Base-by-base conservation (phyloP, 1,140 invertebrate genomes). In the Euwallacea fornicatus region DNA sequence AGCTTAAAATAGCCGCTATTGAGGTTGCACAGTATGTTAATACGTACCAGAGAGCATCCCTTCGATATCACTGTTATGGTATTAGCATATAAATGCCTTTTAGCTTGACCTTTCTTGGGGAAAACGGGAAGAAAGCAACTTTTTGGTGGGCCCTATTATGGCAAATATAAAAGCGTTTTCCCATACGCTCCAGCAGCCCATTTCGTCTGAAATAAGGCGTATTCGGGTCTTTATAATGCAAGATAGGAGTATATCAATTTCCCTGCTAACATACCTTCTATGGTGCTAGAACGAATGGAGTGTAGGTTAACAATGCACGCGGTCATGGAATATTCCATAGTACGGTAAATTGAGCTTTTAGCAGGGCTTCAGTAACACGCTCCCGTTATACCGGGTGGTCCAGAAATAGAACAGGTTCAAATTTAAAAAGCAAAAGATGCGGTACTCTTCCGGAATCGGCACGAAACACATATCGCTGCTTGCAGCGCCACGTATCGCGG, bases 161-260 rank as follows among this genome's bases (percentile, higher is more conserved):
- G 59, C 33, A 42, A 42, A 61, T 43, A 61, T 42, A 61, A 42
- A 43, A 43, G 59, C 59, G 59, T 21, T 61, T 56, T 56, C 16
- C 15, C 54, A 21, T 33, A 43, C 21, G 42, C 15, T 10, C 59
- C 59, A 9, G 42, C 15, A 33, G 59, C 59, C 42, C 42, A 61
- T 61, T 43, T 61, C 42, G 21, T 33, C 11, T 61, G 42, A 61
- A 61, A 41, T 61, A 61, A 61, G 59, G 42, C 59, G 59, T 61
- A 61, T 42, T 61, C 59, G 59, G 21, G 42, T 41, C 42, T n/a
- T 61, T 61, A 42, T 61, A 61, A 61, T 41, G 59, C 21, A 43
- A 16, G 7, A 41, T 11, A 11, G 42, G 42, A 43, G 42, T 10
- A 43, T 61, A 41, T 61, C 21, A 61, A 61, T 61, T 61, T 61